phyloP scores from a whole-genome alignment of 1,140 invertebrate genomes.

The Pogonomyrmex barbatus region DNA sequence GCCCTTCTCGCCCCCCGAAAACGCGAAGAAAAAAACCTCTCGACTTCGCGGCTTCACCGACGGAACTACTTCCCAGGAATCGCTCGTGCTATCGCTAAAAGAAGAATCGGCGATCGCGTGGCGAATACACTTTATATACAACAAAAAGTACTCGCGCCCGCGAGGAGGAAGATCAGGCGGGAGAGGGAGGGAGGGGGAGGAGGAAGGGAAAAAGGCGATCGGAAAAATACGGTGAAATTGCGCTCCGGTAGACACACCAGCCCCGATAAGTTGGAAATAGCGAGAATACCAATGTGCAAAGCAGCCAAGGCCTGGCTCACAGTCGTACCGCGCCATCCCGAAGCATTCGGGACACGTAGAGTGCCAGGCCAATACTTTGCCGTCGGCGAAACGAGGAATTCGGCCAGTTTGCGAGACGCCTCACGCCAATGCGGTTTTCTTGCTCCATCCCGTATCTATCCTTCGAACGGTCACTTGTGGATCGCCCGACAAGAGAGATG shows the following conservation, averaged over 20 bases:
- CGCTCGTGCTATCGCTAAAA: slow-evolving; percentile 31
- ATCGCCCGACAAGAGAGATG: slow-evolving; percentile 14
- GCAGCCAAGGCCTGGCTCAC: slow-evolving; percentile 48
- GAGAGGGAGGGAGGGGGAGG: background rate
- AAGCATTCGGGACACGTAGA: slow-evolving; percentile 78
- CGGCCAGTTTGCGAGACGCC: slow-evolving; percentile 69
- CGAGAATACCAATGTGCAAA: slow-evolving; percentile 78
- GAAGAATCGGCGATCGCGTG: slow-evolving; percentile 60
- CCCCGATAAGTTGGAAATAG: slow-evolving; percentile 66
- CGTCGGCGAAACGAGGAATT: slow-evolving; percentile 78
- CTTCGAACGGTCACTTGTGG: slow-evolving; percentile 59
- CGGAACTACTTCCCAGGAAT: slow-evolving; percentile 43
- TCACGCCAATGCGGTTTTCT: slow-evolving; percentile 8
- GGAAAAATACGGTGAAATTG: slow-evolving; percentile 68
- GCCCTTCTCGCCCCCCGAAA: slow-evolving; percentile 24
- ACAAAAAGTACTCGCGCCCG: slow-evolving; percentile 37
- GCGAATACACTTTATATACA: slow-evolving; percentile 56
- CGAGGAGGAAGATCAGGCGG: background rate
- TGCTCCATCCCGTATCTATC: background rate
- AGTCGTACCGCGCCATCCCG: slow-evolving; percentile 11
- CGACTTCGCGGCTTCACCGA: slow-evolving; percentile 34
- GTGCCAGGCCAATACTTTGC: slow-evolving; percentile 76
- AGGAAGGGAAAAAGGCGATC: slow-evolving; percentile 14
- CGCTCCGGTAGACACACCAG: slow-evolving; percentile 50
- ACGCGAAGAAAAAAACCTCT: slow-evolving; percentile 39